phyloP scores from a whole-genome alignment of 2,113 vertebrate genomes.

The Oophaga pumilio region DNA sequence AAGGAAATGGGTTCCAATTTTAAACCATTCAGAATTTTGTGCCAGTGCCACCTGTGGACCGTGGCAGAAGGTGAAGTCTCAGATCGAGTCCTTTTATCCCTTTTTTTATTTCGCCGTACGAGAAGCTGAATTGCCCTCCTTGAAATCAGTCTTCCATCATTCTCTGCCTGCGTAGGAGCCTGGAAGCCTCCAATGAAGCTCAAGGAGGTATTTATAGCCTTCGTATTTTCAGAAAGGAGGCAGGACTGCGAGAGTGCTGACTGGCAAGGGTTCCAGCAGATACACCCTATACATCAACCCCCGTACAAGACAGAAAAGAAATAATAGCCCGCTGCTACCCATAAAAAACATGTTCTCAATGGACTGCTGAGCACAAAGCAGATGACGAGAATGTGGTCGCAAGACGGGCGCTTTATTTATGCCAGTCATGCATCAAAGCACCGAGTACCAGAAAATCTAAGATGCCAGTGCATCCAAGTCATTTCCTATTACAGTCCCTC shows the following conservation, averaged over 20 bases:
- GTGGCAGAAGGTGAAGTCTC: conserved; percentile 11
- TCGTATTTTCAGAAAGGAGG: conserved; percentile 49
- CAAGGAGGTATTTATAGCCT: conserved; percentile 49
- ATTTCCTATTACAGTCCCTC: neutral
- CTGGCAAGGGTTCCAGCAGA: conserved; percentile 36
- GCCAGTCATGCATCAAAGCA: neutral
- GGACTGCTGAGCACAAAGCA: conserved; percentile 28
- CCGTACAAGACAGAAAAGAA: conserved; percentile 21
- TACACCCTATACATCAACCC: conserved; percentile 34
- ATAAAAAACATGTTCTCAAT: conserved; percentile 9
- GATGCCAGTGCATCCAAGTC: neutral
- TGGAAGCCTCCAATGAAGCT: conserved; percentile 31
- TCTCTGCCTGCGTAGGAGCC: conserved; percentile 33
- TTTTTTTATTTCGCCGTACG: neutral
- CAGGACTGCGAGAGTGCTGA: conserved; percentile 5
- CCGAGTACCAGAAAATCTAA: neutral
- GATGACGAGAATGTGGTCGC: neutral
- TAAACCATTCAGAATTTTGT: neutral
- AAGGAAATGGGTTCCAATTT: neutral
- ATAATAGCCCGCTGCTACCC: conserved; percentile 32
- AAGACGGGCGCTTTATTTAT: conserved; percentile 19
- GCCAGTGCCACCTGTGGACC: neutral
- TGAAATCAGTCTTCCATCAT: conserved; percentile 11
- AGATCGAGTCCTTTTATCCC: conserved; percentile 16
- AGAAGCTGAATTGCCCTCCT: conserved; percentile 6